phyloP scores from a whole-genome alignment of 1,140 invertebrate species.

The Dendroctonus ponderosae region DNA sequence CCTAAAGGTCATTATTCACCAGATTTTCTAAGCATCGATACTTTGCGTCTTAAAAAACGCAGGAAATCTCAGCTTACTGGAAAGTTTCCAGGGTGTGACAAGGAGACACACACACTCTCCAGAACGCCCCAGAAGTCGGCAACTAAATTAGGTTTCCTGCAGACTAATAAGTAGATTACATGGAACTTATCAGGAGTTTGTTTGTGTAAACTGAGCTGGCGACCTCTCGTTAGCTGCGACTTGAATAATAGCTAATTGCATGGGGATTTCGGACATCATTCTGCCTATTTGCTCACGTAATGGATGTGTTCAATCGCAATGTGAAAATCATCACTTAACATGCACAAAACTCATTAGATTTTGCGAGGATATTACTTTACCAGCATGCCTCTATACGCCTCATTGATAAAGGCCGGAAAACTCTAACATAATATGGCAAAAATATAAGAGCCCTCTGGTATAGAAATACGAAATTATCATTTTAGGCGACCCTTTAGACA shows the following conservation, averaged over 20 bases:
- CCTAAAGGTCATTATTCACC: too few relatives aligned
- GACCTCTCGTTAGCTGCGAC: conserved; percentile 2
- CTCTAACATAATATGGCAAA: too few relatives aligned
- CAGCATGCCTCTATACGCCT: too few relatives aligned
- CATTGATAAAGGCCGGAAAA: too few relatives aligned
- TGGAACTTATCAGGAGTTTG: conserved; percentile 1
- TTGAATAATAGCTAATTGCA: conserved; percentile 3
- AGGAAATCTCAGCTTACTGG: too few relatives aligned
- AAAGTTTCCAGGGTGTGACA: too few relatives aligned
- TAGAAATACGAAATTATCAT: conserved; percentile 9
- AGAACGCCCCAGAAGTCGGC: conserved; percentile 1
- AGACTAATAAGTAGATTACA: conserved; percentile 4
- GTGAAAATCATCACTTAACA: too few relatives aligned
- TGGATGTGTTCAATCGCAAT: neutral
- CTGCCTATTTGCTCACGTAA: neutral
- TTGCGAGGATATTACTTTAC: too few relatives aligned
- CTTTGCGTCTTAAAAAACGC: too few relatives aligned
- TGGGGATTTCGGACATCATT: conserved; percentile 1
- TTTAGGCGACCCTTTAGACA: conserved; percentile 2
- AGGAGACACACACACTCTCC: neutral
- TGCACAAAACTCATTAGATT: too few relatives aligned
- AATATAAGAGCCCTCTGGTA: neutral
- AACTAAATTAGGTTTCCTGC: conserved; percentile 3
- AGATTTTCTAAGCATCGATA: too few relatives aligned
- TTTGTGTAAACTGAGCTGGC: conserved; percentile 3